phyloP scores from a whole-genome alignment of 2,888 invertebrate species.

The Therioaphis trifolii region DNA sequence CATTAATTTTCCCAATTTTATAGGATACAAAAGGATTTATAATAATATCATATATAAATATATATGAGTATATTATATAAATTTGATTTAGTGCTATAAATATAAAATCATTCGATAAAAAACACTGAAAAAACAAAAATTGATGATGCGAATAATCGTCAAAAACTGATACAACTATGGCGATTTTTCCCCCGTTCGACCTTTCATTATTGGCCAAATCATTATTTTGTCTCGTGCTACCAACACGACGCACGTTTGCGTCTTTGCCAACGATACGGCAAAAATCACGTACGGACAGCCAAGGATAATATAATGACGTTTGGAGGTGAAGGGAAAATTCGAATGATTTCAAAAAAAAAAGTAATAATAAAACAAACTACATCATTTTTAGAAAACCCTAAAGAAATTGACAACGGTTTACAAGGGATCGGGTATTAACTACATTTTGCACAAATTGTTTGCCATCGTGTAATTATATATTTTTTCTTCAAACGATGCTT shows the following conservation, averaged over 20 bases:
- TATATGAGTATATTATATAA: neutral
- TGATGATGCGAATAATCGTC: constrained; percentile 29
- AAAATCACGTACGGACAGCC: constrained; percentile 54
- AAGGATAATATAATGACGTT: constrained; percentile 15
- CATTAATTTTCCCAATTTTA: no score
- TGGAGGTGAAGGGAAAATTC: neutral
- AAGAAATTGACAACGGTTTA: neutral
- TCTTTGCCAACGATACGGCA: neutral
- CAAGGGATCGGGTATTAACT: neutral
- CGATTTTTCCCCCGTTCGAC: neutral
- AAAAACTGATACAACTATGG: neutral
- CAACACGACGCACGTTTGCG: constrained; percentile 10
- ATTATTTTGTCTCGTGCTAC: constrained; percentile 49
- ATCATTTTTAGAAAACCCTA: neutral
- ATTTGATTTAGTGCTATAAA: neutral
- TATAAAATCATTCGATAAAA: neutral
- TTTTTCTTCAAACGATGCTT: neutral
- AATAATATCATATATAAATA: neutral
- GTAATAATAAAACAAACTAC: constrained; percentile 2
- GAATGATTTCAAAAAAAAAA: neutral
- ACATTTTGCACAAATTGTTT: neutral
- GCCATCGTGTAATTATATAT: neutral
- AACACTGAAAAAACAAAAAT: constrained; percentile 17
- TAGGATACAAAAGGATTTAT: no score
- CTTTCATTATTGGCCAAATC: constrained; percentile 59